Base-by-base conservation (phyloP, 30 jellyfish, hydroid and myxozoan genomes). In the Aurelia sp. region DNA sequence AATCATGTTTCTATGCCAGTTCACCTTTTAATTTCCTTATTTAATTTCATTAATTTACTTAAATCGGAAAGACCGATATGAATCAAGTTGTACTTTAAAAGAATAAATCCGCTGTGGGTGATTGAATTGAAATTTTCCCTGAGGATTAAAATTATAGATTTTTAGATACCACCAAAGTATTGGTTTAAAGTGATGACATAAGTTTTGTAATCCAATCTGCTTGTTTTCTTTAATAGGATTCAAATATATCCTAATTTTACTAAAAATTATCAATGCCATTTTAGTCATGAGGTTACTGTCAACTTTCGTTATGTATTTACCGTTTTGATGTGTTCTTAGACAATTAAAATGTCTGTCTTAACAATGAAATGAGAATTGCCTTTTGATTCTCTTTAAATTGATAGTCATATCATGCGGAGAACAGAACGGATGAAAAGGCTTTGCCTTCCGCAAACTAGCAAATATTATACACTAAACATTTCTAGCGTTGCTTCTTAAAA, bases 11-110 rank as follows among this genome's bases (percentile, higher is more conserved):
- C 64, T 41, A 84, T 84, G 82, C 82, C 73, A 84, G 72, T 84
- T 66, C 68, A 72, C 93, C 93, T 84, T 84, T 84, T 84, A 84
- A 84, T 84, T 84, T 84, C 93, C 93, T 84, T 72, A 84, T 84
- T 84, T 73, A 68, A 84, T 84, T 72, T 84, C 20, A 84, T 84
- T 74, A 84, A 84, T 84, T 84, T 74, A 63, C 93, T 84, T 84
- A 60, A 31, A 66, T 62, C 88, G 86, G 88, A 84, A 63, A 63
- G 88, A 52, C 83, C 77, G 85, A 84, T 74, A 84, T 70, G 69
- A 84, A 72, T 84, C 58, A 79, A 60, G 83, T 68, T 63, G 77
- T 74, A 73, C 93, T 84, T 84, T 84, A 75, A 59, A 84, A 84
- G 88, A 74, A 65, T 40, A 84, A 84, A 84, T 73, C 93, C 82